phyloP scores from a whole-genome alignment of 2,888 invertebrate species.

The Archaeoteleia sp. region DNA sequence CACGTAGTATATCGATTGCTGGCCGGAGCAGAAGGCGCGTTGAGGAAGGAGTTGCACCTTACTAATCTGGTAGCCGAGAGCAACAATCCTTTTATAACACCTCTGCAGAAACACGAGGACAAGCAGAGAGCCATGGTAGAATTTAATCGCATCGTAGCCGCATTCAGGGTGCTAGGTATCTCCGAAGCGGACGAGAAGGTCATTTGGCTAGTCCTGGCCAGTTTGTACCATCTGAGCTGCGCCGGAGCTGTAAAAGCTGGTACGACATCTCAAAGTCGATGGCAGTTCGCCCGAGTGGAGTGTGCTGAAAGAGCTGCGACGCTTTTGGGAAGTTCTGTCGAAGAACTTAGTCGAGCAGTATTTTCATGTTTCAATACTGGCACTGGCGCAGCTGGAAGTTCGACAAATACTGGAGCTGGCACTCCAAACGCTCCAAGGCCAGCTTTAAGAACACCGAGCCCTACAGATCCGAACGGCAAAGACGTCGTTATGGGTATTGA shows the following conservation, averaged over 20 bases:
- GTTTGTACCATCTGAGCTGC: slow-evolving; percentile 95
- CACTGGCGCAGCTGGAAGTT: slow-evolving; percentile 32
- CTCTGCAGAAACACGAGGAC: slow-evolving; percentile 87
- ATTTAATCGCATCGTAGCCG: slow-evolving; percentile 86
- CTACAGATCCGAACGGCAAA: slow-evolving; percentile 82
- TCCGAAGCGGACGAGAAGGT: slow-evolving; percentile 87
- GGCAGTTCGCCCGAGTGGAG: slow-evolving; percentile 87
- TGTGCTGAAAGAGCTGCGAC: slow-evolving; percentile 86
- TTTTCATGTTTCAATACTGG: slow-evolving; percentile 80
- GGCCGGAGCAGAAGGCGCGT: slow-evolving; percentile 87
- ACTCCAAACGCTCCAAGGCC: slow-evolving; percentile 76
- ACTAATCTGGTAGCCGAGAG: slow-evolving; percentile 83
- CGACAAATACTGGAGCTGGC: slow-evolving; percentile 70
- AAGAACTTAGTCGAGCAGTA: slow-evolving; percentile 88
- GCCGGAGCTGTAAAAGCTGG: slow-evolving; percentile 87
- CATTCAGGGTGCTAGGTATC: slow-evolving; percentile 85
- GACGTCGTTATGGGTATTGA: slow-evolving; percentile 84
- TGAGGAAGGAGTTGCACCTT: slow-evolving; percentile 88
- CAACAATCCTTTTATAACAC: slow-evolving; percentile 86
- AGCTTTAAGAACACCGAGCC: slow-evolving; percentile 79
- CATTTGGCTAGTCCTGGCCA: slow-evolving; percentile 91
- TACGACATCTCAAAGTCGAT: slow-evolving; percentile 77
- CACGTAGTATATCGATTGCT: slow-evolving; percentile 82
- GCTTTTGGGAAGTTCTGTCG: slow-evolving; percentile 86
- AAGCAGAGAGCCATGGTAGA: slow-evolving; percentile 86